These are phyloP conservation scores for Paratilapia polleni DNA, from an alignment of 2,113 vertebrate species.

Conservation along the genomic window DNA sequence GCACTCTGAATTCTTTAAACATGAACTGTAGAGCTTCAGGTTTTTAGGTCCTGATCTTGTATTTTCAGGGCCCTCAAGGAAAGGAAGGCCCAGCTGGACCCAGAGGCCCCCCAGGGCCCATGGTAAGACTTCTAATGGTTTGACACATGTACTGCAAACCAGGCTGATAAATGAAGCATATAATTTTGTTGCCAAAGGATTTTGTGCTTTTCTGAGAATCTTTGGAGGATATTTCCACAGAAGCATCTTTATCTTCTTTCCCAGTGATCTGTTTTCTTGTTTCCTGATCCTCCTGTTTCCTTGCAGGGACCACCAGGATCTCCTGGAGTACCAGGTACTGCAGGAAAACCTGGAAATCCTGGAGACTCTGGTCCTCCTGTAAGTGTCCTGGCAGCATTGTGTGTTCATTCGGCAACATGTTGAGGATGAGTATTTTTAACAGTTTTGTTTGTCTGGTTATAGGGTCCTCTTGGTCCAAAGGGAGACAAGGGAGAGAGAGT, in stretches of 20 bases:
- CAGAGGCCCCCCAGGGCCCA: slow-evolving; percentile 89
- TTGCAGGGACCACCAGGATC: slow-evolving; percentile 90
- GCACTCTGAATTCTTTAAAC: not conserved
- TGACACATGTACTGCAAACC: not conserved
- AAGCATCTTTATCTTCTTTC: not conserved
- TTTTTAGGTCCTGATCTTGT: slow-evolving; percentile 35
- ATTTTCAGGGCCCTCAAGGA: slow-evolving; percentile 90
- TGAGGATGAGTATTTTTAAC: not conserved
- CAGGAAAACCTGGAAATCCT: slow-evolving; percentile 89
- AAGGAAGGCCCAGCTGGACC: slow-evolving; percentile 92
- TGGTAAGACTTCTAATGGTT: slow-evolving; percentile 78
- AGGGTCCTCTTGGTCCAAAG: slow-evolving; percentile 88
- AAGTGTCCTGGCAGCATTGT: slow-evolving; percentile 60
- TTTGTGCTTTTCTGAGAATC: not conserved
- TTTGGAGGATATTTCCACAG: not conserved
- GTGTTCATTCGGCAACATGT: not conserved
- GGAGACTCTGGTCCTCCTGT: slow-evolving; percentile 89
- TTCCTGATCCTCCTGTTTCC: not conserved
- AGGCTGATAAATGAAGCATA: not conserved
- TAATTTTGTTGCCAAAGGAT: not conserved
- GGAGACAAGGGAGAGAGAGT: slow-evolving; percentile 98
- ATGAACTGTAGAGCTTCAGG: not conserved
- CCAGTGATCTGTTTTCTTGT: not conserved
- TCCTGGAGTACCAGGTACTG: slow-evolving; percentile 86
- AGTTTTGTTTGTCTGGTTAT: slow-evolving; percentile 59